Percentiles rank a stretch among this genome's conserved stretches.
These are phyloP conservation scores for Parnassius smintheus DNA, from an alignment of 2,888 invertebrate species.

Conservation along the genomic window DNA sequence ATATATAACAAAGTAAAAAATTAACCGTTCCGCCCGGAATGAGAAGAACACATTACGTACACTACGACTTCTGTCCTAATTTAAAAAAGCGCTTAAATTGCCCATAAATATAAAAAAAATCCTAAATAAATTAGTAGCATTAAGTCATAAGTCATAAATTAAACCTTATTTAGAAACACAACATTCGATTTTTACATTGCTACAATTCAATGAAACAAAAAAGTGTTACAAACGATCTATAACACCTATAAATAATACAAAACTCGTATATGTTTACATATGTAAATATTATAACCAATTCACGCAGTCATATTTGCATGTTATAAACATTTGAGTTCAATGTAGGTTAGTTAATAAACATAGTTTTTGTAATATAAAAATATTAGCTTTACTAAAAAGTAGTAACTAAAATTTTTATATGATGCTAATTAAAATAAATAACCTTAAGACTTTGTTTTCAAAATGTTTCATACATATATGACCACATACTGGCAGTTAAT, in stretches of 20 bases:
- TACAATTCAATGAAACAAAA: background rate
- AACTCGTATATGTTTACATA: background rate
- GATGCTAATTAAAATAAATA: too few relatives aligned
- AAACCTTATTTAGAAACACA: background rate
- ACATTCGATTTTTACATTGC: slow-evolving; percentile 5
- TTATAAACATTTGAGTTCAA: slow-evolving; percentile 4
- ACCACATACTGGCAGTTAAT: too few relatives aligned
- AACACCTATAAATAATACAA: background rate
- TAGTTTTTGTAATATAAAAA: too few relatives aligned
- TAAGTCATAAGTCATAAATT: slow-evolving; percentile 1
- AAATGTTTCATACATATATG: too few relatives aligned
- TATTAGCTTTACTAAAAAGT: too few relatives aligned
- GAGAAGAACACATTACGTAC: too few relatives aligned
- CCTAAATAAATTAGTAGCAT: background rate
- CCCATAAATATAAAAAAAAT: background rate
- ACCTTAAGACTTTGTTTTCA: too few relatives aligned
- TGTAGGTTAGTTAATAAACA: too few relatives aligned
- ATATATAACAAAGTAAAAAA: too few relatives aligned
- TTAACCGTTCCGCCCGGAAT: too few relatives aligned
- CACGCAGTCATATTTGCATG: slow-evolving; percentile 8
- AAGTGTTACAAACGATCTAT: background rate
- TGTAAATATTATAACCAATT: slow-evolving; percentile 2
- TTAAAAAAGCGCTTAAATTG: background rate
- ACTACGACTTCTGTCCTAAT: background rate
- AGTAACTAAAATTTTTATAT: too few relatives aligned